Conservation (phyloP, 2,797 vertebrate species). For the Notolepis coatsorum region DNA sequence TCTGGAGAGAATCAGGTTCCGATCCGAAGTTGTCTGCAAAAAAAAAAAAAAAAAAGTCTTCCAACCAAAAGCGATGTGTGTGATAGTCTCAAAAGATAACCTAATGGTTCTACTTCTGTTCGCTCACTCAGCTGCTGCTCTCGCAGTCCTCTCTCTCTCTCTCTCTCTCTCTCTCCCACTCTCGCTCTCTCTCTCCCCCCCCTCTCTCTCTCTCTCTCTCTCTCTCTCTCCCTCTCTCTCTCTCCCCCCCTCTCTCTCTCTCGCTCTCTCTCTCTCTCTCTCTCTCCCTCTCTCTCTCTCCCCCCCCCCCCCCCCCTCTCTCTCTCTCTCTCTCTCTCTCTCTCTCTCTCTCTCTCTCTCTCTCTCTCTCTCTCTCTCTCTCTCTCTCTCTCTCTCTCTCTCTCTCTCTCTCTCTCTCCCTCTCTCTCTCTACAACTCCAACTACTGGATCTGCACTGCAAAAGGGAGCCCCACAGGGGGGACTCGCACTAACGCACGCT, state of each 20-base stretch:
- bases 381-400: too few relatives aligned
- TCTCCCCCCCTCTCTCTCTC: slow-evolving; percentile 42
- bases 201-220: slow-evolving; percentile 55
- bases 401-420: not conserved
- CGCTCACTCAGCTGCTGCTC: slow-evolving; percentile 67
- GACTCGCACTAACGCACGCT: slow-evolving; percentile 72
- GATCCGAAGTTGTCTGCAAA: too few relatives aligned
- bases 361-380: slow-evolving; percentile 19
- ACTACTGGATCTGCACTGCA: slow-evolving; percentile 81
- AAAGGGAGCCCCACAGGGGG: slow-evolving; percentile 79
- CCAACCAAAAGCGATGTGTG: slow-evolving; percentile 42
- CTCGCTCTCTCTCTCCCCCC: slow-evolving; percentile 55
- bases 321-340: slow-evolving; percentile 44
- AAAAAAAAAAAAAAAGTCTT: slow-evolving; percentile 46
- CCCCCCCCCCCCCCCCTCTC: not conserved
- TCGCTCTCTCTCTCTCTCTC: slow-evolving; percentile 7
- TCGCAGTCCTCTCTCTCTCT: slow-evolving; percentile 43
- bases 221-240: slow-evolving; percentile 41
- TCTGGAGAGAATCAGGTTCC: too few relatives aligned
- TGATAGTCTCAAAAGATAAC: slow-evolving; percentile 64
- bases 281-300: too few relatives aligned
- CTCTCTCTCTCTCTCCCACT: slow-evolving; percentile 46
- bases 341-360: slow-evolving; percentile 40
- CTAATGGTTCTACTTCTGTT: slow-evolving; percentile 74
- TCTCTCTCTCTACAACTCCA: slow-evolving; percentile 74